Base-by-base conservation (phyloP, 2,797 vertebrate genomes). In the Lithobates pipiens region DNA sequence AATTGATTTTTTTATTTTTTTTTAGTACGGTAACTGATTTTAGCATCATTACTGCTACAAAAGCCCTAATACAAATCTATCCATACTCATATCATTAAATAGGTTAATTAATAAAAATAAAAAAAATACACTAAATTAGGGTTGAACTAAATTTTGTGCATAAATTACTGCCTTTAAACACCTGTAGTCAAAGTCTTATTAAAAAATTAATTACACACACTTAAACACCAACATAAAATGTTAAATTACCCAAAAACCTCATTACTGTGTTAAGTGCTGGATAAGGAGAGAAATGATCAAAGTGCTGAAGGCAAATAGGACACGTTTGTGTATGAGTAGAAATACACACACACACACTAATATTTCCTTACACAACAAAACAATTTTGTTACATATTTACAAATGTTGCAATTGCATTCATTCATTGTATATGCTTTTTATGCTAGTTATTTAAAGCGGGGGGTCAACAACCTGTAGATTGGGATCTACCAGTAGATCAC, bases 171-270 rank as follows among this genome's bases (percentile, higher is more conserved):
- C 36, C 39, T 42, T 73, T 44, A 44, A 73, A 73, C 71, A 73
- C 71, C 71, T 73, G 71, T 73, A 73, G 71, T 44, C 71, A 42
- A 73, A 73, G 21, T 73, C 71, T 73, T 73, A 73, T 73, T 73
- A 73, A 73, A 73, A 73, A 73, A 25, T 67, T 73, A 73, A 44
- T 73, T 73, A 42, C 71, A 73, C 34, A n/a, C 71, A 73, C 71
- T 73, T 42, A 73, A 71, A 73, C 36, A 39, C 39, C 39, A 42
- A 73, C 71, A 73, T 73, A 73, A 73, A 73, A 73, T 44, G 36
- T 39, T 73, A 73, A 73, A 42, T n/a, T 42, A 25, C 36, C 71
- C 36, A 44, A 73, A 73, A 36, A 73, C 25, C 34, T 44, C 18
- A 42, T 73, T 73, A 42, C 36, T 73, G 36, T n/a, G 23, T 73